phyloP scores from a whole-genome alignment of 2,888 invertebrate genomes.

The Dicycla oo region DNA sequence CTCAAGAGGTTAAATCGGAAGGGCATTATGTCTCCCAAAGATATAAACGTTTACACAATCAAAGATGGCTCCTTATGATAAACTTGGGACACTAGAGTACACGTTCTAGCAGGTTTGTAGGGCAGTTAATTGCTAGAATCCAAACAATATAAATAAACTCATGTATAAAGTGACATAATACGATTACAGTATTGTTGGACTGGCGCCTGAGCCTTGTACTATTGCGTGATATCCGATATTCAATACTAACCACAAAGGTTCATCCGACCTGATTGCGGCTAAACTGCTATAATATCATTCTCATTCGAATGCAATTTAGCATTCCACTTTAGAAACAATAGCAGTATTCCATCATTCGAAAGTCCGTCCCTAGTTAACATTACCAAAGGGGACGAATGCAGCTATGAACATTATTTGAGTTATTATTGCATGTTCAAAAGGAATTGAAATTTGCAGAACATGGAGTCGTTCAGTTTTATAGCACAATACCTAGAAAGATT shows the following conservation, averaged over 20 bases:
- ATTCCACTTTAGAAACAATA: constrained; percentile 39
- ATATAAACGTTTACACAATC: too few relatives aligned
- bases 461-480: constrained; percentile 32
- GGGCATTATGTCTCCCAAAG: too few relatives aligned
- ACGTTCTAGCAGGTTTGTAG: not conserved
- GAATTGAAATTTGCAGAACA: constrained; percentile 34
- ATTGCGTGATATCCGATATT: constrained; percentile 74
- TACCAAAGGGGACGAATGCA: constrained; percentile 25
- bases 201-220: constrained; percentile 30
- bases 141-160: not conserved
- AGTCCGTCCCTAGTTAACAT: constrained; percentile 19
- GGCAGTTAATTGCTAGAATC: not conserved
- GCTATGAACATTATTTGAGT: constrained; percentile 25
- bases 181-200: constrained; percentile 1
- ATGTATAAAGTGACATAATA: not conserved
- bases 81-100: not conserved
- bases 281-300: constrained; percentile 45
- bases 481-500: constrained; percentile 49
- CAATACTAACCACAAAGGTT: constrained; percentile 79
- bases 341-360: constrained; percentile 26
- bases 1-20: not conserved
- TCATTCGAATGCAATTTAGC: constrained; percentile 32
- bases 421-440: constrained; percentile 28
- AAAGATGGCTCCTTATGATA: not conserved
- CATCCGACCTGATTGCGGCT: constrained; percentile 81